phyloP scores from a whole-genome alignment of 2,113 vertebrate species.

The Oncorhynchus clarkii region DNA sequence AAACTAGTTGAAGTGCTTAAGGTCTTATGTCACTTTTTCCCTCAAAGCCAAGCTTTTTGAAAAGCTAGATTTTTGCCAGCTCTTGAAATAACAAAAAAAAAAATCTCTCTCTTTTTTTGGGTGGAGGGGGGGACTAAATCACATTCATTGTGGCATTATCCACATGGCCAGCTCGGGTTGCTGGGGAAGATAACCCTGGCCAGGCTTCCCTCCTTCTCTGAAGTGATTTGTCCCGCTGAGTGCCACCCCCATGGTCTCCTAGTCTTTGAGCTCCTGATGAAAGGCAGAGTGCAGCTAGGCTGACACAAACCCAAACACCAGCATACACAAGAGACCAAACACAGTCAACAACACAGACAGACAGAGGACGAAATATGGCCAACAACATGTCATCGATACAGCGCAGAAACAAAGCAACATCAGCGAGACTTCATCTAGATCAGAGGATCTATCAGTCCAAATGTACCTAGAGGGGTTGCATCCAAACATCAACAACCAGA shows the following conservation, averaged over 20 bases:
- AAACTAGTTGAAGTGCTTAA: conserved; percentile 37
- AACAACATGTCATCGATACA: too few species aligned
- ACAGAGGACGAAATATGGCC: background rate
- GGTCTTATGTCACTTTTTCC: conserved; percentile 39
- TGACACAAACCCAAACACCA: conserved; percentile 20
- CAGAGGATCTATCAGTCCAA: too few species aligned
- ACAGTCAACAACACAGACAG: background rate
- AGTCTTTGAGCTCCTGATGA: conserved; percentile 33
- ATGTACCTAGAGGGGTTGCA: too few species aligned
- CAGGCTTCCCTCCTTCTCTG: conserved; percentile 11
- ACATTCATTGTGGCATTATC: conserved; percentile 47
- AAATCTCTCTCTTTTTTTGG: conserved; percentile 10
- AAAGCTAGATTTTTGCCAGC: conserved; percentile 32
- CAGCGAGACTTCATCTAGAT: background rate
- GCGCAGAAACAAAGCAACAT: too few species aligned
- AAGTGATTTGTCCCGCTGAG: conserved; percentile 41
- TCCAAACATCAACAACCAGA: background rate
- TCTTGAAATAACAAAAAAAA: conserved; percentile 32
- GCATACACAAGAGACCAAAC: background rate
- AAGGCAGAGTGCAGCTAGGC: too few species aligned
- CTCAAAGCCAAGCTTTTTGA: conserved; percentile 28
- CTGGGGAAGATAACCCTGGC: conserved; percentile 34
- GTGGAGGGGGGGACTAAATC: conserved; percentile 14
- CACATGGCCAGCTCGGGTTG: conserved; percentile 16
- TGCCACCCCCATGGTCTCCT: conserved; percentile 27